These are phyloP conservation scores for Malurus alboscapulatus DNA, from an alignment of 2,113 vertebrate genomes.

Conservation along the genomic window DNA sequence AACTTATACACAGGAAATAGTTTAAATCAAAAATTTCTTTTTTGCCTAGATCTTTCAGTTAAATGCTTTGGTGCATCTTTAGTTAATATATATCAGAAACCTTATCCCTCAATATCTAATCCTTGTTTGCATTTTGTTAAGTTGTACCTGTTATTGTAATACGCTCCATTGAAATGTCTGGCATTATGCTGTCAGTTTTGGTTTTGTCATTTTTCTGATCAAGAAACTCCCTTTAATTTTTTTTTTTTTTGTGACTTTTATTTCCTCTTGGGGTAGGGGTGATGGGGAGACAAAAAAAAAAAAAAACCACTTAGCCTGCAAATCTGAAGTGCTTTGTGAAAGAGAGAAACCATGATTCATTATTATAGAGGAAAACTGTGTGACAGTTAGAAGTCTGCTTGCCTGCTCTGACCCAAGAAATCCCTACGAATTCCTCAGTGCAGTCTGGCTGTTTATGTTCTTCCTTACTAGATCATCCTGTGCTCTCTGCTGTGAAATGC, in stretches of 20 bases:
- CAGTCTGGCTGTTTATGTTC: background rate
- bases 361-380: background rate
- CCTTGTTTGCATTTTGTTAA: background rate
- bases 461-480: background rate
- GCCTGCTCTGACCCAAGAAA: background rate
- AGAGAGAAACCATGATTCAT: background rate
- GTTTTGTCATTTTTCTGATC: background rate
- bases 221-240: background rate
- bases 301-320: background rate
- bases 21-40: background rate
- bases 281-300: background rate
- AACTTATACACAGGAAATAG: background rate
- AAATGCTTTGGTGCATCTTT: background rate
- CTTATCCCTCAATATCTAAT: background rate
- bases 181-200: background rate
- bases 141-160: background rate
- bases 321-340: background rate
- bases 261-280: background rate
- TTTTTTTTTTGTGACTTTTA: background rate
- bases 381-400: background rate
- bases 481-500: background rate
- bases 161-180: background rate
- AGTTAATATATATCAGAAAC: background rate
- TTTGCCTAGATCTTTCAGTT: background rate
- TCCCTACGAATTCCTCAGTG: background rate